These are phyloP conservation scores for Scomber scombrus DNA, from an alignment of 2,113 vertebrate species.

Conservation along the genomic window DNA sequence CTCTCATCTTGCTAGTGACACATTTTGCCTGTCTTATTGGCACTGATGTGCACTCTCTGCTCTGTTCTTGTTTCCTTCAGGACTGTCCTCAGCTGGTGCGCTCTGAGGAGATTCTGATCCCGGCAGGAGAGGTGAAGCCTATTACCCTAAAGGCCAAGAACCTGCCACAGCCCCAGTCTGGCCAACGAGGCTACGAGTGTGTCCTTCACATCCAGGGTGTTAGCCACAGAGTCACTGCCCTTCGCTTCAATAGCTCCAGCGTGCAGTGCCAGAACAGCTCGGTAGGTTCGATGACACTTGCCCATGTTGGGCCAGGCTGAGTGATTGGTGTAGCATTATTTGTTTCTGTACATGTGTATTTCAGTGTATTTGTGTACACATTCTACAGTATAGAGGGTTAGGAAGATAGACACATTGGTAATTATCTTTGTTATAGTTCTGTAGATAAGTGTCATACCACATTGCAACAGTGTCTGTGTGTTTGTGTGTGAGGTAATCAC, in stretches of 20 bases:
- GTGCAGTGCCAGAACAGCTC: slow-evolving; percentile 99
- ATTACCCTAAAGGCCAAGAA: slow-evolving; percentile 97
- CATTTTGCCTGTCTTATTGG: slow-evolving; percentile 17
- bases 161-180: slow-evolving; percentile 96
- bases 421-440: not conserved
- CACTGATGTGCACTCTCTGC: not conserved
- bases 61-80: slow-evolving; percentile 71
- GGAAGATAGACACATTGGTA: too few relatives aligned
- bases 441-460: not conserved
- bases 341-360: not conserved
- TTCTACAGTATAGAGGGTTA: not conserved
- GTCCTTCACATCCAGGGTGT: slow-evolving; percentile 94
- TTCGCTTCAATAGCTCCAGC: slow-evolving; percentile 99
- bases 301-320: too few relatives aligned
- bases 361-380: not conserved
- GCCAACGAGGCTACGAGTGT: slow-evolving; percentile 97
- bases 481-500: slow-evolving; percentile 50
- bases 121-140: slow-evolving; percentile 95
- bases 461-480: not conserved
- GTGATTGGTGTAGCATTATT: not conserved
- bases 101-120: slow-evolving; percentile 95
- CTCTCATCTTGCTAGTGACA: not conserved
- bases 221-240: slow-evolving; percentile 93
- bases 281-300: slow-evolving; percentile 80
- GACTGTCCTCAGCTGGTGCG: slow-evolving; percentile 98